phyloP scores from a whole-genome alignment of 2,888 invertebrate species.

The Lampropteryx suffumata region DNA sequence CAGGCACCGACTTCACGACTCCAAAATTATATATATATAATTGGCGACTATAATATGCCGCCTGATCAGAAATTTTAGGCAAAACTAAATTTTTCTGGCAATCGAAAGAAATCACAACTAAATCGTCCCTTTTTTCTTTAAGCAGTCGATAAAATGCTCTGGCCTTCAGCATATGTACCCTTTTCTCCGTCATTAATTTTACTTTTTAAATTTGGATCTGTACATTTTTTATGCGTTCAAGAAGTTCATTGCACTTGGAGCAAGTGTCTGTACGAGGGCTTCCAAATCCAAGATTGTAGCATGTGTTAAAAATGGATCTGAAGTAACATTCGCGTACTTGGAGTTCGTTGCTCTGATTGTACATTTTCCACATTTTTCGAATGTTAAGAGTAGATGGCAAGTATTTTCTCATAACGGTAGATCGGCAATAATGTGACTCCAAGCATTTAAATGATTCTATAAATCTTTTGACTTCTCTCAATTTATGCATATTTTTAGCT shows the following conservation, averaged over 20 bases:
- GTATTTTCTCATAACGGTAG: slow-evolving; percentile 29
- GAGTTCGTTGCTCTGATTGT: slow-evolving; percentile 10
- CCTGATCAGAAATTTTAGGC: slow-evolving; percentile 37
- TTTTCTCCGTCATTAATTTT: slow-evolving; percentile 14
- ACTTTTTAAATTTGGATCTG: too few species aligned
- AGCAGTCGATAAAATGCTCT: slow-evolving; percentile 29
- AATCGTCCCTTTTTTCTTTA: slow-evolving; percentile 25
- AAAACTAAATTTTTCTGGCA: slow-evolving; percentile 34
- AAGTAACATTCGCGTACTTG: slow-evolving; percentile 27
- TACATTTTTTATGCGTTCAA: too few species aligned
- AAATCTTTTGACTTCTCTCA: slow-evolving; percentile 21
- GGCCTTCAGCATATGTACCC: slow-evolving; percentile 27
- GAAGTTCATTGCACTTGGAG: too few species aligned
- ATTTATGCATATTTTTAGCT: slow-evolving; percentile 25
- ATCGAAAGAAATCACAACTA: slow-evolving; percentile 1
- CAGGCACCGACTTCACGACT: slow-evolving; percentile 29
- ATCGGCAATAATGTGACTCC: slow-evolving; percentile 33
- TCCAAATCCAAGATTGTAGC: not conserved
- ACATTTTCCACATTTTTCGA: slow-evolving; percentile 24
- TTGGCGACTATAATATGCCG: slow-evolving; percentile 37
- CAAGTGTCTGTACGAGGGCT: too few species aligned
- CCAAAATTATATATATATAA: slow-evolving; percentile 40
- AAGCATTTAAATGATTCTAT: slow-evolving; percentile 28
- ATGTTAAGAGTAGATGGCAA: slow-evolving; percentile 31
- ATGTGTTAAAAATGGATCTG: slow-evolving; percentile 25